Percentiles rank a stretch among this genome's conserved stretches.
Conservation (phyloP, 2,113 vertebrate genomes). For the Prunella fulvescens region DNA sequence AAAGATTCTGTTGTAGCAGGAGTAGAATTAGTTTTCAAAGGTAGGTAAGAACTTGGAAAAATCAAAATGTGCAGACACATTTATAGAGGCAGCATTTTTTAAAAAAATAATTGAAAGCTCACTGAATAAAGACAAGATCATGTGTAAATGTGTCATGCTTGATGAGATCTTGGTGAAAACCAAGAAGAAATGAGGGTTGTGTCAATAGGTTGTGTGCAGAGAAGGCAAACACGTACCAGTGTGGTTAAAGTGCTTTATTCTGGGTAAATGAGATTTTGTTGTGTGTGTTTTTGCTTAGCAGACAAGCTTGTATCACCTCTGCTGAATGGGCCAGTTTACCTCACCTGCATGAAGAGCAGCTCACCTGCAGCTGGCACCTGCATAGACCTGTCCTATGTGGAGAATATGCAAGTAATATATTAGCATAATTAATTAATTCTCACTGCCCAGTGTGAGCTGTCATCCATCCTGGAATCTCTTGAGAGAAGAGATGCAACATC, state of each 20-base stretch:
- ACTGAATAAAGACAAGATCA: background rate
- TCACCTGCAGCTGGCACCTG: background rate
- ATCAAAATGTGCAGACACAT: background rate
- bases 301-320: background rate
- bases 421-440: background rate
- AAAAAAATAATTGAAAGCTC: background rate
- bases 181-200: background rate
- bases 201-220: background rate
- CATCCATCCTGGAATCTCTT: background rate
- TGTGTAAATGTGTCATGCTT: background rate
- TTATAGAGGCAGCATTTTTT: background rate
- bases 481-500: background rate
- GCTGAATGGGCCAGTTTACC: background rate
- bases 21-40: background rate
- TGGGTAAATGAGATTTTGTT: background rate
- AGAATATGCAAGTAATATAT: background rate
- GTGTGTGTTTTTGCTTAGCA: background rate
- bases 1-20: background rate
- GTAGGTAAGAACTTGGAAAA: background rate
- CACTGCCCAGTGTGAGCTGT: background rate
- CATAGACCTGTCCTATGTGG: background rate
- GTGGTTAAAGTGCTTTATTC: background rate
- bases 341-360: background rate
- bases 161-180: background rate
- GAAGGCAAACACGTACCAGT: fast-evolving